phyloP scores from a whole-genome alignment of 2,888 invertebrate species.

The Lordiphosa fenestrarum region DNA sequence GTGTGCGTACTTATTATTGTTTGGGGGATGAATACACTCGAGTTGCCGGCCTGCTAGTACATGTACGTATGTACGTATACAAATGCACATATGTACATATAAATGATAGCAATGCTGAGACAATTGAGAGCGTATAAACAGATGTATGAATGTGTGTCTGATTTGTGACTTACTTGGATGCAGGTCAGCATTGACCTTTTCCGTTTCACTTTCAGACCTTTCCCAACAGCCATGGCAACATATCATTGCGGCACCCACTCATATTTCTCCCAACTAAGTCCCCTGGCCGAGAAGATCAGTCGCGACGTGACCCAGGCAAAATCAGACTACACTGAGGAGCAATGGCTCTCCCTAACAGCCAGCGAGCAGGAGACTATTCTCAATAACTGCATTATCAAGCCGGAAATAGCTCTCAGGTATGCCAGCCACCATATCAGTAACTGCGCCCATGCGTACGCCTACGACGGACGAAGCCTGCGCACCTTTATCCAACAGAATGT shows the following conservation, averaged over 20 bases:
- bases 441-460: slow-evolving; percentile 19
- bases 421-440: slow-evolving; percentile 3
- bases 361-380: slow-evolving; percentile 13
- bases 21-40: too few relatives aligned
- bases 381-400: slow-evolving; percentile 17
- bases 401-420: slow-evolving; percentile 13
- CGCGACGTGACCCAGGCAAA: not conserved
- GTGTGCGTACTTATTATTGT: too few relatives aligned
- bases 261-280: slow-evolving; percentile 5
- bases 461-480: slow-evolving; percentile 81
- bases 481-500: slow-evolving; percentile 82
- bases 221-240: not conserved
- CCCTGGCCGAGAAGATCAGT: slow-evolving; percentile 7
- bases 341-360: slow-evolving; percentile 4
- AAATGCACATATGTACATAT: too few relatives aligned
- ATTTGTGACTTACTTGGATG: too few relatives aligned
- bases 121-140: too few relatives aligned
- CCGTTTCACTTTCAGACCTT: too few relatives aligned
- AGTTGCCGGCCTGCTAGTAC: too few relatives aligned
- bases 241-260: not conserved
- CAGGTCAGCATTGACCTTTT: too few relatives aligned
- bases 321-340: not conserved
- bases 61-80: too few relatives aligned
- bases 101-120: too few relatives aligned
- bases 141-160: too few relatives aligned